phyloP scores from a whole-genome alignment of 2,888 invertebrate genomes.

The Leptopterna dolabrata region DNA sequence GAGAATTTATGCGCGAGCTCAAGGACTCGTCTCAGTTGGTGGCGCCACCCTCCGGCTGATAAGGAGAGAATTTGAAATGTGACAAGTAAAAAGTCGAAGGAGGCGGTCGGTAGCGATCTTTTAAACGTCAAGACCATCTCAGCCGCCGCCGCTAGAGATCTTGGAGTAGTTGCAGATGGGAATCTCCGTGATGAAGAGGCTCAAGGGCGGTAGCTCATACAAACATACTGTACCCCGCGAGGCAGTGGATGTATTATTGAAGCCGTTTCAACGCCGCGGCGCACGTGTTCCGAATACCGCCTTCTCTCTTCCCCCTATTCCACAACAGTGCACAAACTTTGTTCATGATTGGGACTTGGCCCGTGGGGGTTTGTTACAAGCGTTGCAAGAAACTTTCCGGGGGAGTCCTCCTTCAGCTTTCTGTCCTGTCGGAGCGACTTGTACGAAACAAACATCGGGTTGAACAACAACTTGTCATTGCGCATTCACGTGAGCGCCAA shows the following conservation, averaged over 20 bases:
- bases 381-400: conserved; percentile 43
- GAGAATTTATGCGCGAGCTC: conserved; percentile 6
- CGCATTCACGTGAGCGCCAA: background rate
- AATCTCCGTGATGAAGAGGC: background rate
- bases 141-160: background rate
- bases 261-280: conserved; percentile 41
- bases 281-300: conserved; percentile 51
- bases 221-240: conserved; percentile 13
- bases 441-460: background rate
- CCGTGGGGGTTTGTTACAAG: conserved; percentile 30
- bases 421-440: conserved; percentile 6
- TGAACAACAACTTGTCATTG: background rate
- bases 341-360: conserved; percentile 51
- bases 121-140: conserved; percentile 8
- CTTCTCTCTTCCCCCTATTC: background rate
- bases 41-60: background rate
- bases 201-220: background rate
- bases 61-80: conserved; percentile 30
- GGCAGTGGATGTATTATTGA: conserved; percentile 49
- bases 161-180: background rate
- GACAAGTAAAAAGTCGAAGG: background rate
- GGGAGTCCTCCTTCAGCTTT: conserved; percentile 15
- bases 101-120: background rate
- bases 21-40: background rate
- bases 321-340: conserved; percentile 49